Conservation (phyloP, 2,113 vertebrate species). For the Bubalus kerabau region DNA sequence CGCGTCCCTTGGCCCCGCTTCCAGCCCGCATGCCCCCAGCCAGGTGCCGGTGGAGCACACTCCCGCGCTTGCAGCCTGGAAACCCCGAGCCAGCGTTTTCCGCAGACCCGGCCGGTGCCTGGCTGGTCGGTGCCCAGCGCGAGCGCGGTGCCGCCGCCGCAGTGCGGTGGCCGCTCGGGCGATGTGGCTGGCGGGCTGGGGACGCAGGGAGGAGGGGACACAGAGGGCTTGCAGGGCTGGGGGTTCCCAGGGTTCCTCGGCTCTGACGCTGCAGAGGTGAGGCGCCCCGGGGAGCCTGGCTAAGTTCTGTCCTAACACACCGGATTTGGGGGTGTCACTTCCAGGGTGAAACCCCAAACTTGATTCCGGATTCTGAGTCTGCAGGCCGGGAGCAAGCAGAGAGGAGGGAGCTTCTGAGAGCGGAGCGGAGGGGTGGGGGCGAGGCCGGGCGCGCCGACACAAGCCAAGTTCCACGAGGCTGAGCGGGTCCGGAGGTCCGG, state of each 20-base stretch:
- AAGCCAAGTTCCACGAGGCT: neutral
- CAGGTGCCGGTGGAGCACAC: neutral
- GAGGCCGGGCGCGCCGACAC: neutral
- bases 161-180: neutral
- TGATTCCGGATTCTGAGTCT: neutral
- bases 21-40: no score
- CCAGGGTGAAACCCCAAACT: neutral
- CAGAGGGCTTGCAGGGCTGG: neutral
- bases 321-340: neutral
- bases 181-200: neutral
- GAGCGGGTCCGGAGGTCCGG: neutral
- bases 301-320: neutral
- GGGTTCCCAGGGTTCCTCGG: neutral
- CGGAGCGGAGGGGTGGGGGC: neutral
- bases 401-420: neutral
- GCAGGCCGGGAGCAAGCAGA: neutral
- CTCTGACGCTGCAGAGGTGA: neutral
- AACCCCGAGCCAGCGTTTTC: slow-evolving; percentile 51
- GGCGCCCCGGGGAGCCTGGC: neutral
- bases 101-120: neutral
- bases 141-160: neutral
- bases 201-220: neutral
- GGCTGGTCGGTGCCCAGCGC: neutral
- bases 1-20: neutral
- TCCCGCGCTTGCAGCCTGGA: neutral